These are phyloP conservation scores for Tympanoctomys barrerae DNA, from an alignment of 2,797 vertebrate genomes.

Conservation along the genomic window DNA sequence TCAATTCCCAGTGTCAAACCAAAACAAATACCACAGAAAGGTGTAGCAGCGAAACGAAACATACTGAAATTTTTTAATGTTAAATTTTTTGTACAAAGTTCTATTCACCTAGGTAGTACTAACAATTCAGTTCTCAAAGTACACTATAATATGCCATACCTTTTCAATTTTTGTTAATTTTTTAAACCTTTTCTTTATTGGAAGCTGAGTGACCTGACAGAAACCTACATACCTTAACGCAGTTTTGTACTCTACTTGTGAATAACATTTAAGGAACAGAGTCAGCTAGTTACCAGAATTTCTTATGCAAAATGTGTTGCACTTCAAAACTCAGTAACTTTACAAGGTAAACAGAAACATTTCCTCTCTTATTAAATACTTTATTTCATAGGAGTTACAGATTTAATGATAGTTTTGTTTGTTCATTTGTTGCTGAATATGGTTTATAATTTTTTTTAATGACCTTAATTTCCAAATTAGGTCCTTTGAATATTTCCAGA, in stretches of 20 bases:
- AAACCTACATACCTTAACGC: slow-evolving; percentile 38
- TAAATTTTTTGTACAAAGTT: slow-evolving; percentile 19
- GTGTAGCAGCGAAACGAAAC: neutral
- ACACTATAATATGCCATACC: neutral
- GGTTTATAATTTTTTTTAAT: slow-evolving; percentile 58
- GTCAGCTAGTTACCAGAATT: slow-evolving; percentile 56
- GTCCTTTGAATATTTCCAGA: slow-evolving; percentile 46
- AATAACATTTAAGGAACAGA: slow-evolving; percentile 56
- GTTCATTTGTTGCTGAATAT: neutral
- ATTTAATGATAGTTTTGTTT: slow-evolving; percentile 72
- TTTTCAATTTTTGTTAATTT: too few species aligned
- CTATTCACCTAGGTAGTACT: slow-evolving; percentile 17
- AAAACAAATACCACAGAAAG: slow-evolving; percentile 10
- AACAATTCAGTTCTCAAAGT: slow-evolving; percentile 58
- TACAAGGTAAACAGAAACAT: slow-evolving; percentile 74
- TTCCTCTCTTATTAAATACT: slow-evolving; percentile 76
- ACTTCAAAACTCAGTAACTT: slow-evolving; percentile 76
- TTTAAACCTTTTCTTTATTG: neutral
- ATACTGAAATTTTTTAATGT: slow-evolving; percentile 38
- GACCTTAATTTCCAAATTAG: slow-evolving; percentile 59
- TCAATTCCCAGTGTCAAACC: too few species aligned
- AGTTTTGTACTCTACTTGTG: slow-evolving; percentile 1
- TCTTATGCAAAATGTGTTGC: slow-evolving; percentile 61
- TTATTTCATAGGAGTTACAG: slow-evolving; percentile 5
- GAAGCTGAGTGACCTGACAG: neutral